These are phyloP conservation scores for Carcina quercana DNA, from an alignment of 2,888 invertebrate genomes.

Conservation along the genomic window DNA sequence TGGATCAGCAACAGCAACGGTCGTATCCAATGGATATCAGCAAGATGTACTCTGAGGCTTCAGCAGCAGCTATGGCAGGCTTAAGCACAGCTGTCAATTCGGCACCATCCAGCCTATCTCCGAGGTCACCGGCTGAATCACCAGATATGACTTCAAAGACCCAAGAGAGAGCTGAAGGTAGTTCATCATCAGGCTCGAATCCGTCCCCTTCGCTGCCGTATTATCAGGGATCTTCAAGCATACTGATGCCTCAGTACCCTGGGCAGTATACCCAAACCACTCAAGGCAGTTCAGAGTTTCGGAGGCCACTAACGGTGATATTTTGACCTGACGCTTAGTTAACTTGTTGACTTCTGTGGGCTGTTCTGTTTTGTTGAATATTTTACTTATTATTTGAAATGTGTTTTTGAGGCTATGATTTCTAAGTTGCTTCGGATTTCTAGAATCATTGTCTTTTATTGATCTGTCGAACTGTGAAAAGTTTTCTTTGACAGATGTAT, in stretches of 20 bases:
- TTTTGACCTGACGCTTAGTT: slow-evolving; percentile 81
- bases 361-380: too few species aligned
- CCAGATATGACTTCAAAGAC: slow-evolving; percentile 69
- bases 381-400: too few species aligned
- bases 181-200: slow-evolving; percentile 77
- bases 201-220: slow-evolving; percentile 76
- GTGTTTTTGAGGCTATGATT: slow-evolving; percentile 15
- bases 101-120: slow-evolving; percentile 60
- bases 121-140: slow-evolving; percentile 68
- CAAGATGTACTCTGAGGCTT: slow-evolving; percentile 79
- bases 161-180: slow-evolving; percentile 69
- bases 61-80: slow-evolving; percentile 75
- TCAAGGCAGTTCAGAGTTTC: slow-evolving; percentile 79
- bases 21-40: slow-evolving; percentile 77
- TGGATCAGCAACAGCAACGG: slow-evolving; percentile 77
- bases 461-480: too few species aligned
- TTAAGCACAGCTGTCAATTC: slow-evolving; percentile 57
- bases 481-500: too few species aligned
- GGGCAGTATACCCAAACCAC: slow-evolving; percentile 71
- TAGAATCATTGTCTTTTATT: too few species aligned
- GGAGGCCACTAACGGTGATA: slow-evolving; percentile 85
- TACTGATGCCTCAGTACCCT: slow-evolving; percentile 81
- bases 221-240: slow-evolving; percentile 73
- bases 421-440: background rate
- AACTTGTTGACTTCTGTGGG: background rate